phyloP scores from a whole-genome alignment of 1,140 invertebrate species.

The Belonocnema kinseyi region DNA sequence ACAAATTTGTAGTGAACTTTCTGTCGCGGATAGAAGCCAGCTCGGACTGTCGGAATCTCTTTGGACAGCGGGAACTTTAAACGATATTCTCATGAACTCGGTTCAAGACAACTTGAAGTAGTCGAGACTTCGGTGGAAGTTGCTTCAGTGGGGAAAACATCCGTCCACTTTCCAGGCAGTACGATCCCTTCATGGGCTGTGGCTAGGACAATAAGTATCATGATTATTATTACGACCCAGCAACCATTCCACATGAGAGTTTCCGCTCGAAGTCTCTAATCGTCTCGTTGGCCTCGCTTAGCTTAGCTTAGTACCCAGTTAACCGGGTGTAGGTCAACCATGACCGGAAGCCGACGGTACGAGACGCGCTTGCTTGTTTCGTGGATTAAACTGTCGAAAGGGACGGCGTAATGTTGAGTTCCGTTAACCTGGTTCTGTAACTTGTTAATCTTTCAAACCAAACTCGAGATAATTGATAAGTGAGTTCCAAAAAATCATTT shows the following conservation, averaged over 20 bases:
- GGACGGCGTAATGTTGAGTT: not conserved
- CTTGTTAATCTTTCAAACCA: too few relatives aligned
- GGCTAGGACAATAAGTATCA: constrained; percentile 31
- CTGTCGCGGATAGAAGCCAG: constrained; percentile 43
- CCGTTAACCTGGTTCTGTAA: too few relatives aligned
- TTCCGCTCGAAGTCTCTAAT: constrained; percentile 13
- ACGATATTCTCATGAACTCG: constrained; percentile 46
- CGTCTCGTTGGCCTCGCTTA: constrained; percentile 25
- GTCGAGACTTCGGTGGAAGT: constrained; percentile 43
- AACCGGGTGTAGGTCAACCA: constrained; percentile 18
- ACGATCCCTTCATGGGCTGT: constrained; percentile 25
- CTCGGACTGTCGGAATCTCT: constrained; percentile 42
- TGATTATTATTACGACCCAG: constrained; percentile 24
- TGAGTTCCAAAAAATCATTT: too few relatives aligned
- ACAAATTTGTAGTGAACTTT: constrained; percentile 48
- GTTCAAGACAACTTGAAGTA: constrained; percentile 47
- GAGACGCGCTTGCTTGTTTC: constrained; percentile 19
- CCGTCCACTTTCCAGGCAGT: constrained; percentile 36
- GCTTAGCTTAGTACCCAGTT: constrained; percentile 17
- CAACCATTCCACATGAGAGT: constrained; percentile 15
- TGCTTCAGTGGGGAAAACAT: constrained; percentile 48
- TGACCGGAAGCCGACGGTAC: constrained; percentile 11
- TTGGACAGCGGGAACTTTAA: constrained; percentile 48
- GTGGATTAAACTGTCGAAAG: constrained; percentile 28
- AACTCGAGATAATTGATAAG: too few relatives aligned